Percentiles rank a stretch among this genome's conserved stretches.
Evolutionary conservation across 2,113 vertebrate genomes (phyloP).

Genomic region (Cyprinodon brontotheroides): DNA sequence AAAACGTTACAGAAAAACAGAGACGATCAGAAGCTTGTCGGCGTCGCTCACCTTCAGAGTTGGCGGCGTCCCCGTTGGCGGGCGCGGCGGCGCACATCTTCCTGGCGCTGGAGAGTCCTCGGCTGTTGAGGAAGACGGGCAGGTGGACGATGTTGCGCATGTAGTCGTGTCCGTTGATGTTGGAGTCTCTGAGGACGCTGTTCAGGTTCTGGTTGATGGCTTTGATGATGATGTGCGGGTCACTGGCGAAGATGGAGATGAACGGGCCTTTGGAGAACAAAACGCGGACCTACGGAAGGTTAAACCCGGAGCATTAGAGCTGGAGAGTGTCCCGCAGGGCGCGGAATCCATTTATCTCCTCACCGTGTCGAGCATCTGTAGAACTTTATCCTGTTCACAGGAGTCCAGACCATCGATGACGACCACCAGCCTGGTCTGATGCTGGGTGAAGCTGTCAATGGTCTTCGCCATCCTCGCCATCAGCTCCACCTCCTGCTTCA

Average conservation of each 20-base stretch:
- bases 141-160: constrained; percentile 97
- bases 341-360: constrained; percentile 23
- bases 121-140: constrained; percentile 95
- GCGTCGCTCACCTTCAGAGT: constrained; percentile 68
- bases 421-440: constrained; percentile 93
- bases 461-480: constrained; percentile 98
- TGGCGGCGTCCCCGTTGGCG: constrained; percentile 85
- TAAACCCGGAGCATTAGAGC: too few species aligned
- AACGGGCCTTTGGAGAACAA: constrained; percentile 96
- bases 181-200: constrained; percentile 94
- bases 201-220: constrained; percentile 98
- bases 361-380: constrained; percentile 98
- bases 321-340: background rate
- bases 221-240: constrained; percentile 98
- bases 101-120: constrained; percentile 88
- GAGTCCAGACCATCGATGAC: constrained; percentile 97
- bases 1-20: too few species aligned
- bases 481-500: constrained; percentile 95
- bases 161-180: constrained; percentile 98
- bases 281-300: constrained; percentile 85
- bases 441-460: constrained; percentile 96
- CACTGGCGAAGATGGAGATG: constrained; percentile 97
- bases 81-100: constrained; percentile 81
- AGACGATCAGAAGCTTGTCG: too few species aligned
- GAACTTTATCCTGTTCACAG: constrained; percentile 97